Evolutionary conservation across 1,140 invertebrate species (phyloP).

Genomic region (Magallana gigas): DNA sequence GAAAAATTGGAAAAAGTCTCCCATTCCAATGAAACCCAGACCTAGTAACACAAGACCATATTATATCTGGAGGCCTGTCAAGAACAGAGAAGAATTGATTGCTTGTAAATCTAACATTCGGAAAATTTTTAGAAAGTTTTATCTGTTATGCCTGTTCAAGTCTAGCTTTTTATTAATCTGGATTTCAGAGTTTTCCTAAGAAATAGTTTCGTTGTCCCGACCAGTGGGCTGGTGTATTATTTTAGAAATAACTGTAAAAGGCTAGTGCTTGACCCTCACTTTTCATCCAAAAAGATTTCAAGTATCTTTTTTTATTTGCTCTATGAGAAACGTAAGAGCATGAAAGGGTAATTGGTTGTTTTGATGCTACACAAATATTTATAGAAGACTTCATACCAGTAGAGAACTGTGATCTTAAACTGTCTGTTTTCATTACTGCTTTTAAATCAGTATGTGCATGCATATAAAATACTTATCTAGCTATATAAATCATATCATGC

Average conservation of each 20-base stretch:
- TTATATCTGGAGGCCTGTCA: background rate
- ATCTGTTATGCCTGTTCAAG: constrained; percentile 9
- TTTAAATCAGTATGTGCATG: too few relatives aligned
- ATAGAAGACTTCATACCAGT: background rate
- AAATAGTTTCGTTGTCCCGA: constrained; percentile 1
- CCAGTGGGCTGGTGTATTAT: background rate
- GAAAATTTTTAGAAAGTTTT: constrained; percentile 18
- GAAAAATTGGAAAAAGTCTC: background rate
- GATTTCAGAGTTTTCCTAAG: constrained; percentile 26
- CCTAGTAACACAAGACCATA: background rate
- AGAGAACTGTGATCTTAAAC: too few relatives aligned
- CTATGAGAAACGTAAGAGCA: background rate
- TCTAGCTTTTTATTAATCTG: constrained; percentile 30
- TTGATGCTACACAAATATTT: constrained; percentile 22
- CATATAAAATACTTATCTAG: too few relatives aligned
- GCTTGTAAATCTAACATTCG: constrained; percentile 32
- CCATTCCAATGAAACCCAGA: background rate
- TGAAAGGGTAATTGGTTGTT: constrained; percentile 5
- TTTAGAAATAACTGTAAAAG: background rate
- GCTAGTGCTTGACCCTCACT: background rate
- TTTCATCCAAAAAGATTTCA: background rate
- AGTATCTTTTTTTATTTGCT: background rate
- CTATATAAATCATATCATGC: too few relatives aligned
- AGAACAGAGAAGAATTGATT: background rate
- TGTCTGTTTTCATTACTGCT: too few relatives aligned